Percentiles rank a stretch among this genome's conserved stretches.
Evolutionary conservation across 2,113 vertebrate genomes (phyloP).

Genomic region (Phasianus colchicus): DNA sequence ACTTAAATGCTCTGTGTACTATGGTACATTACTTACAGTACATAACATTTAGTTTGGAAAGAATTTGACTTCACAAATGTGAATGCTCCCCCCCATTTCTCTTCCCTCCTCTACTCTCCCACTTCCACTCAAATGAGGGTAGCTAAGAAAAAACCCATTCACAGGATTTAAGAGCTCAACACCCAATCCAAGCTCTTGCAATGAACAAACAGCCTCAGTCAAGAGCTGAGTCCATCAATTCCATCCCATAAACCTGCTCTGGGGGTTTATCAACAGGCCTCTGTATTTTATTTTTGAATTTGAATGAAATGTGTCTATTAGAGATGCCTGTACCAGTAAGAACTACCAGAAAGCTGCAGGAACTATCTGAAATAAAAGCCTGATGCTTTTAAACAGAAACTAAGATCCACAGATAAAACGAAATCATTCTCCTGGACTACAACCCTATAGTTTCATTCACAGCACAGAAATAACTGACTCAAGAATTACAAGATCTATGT

Average conservation of each 20-base stretch:
- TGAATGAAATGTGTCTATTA: neutral
- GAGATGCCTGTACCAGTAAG: neutral
- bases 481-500: neutral
- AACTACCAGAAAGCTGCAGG: neutral
- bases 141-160: constrained; percentile 17
- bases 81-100: neutral
- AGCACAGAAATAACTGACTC: neutral
- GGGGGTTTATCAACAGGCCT: neutral
- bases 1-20: neutral
- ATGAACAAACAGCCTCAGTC: constrained; percentile 1
- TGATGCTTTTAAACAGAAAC: neutral
- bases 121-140: neutral
- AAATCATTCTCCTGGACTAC: neutral
- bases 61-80: neutral
- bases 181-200: neutral
- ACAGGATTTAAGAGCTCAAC: neutral
- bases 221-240: no score
- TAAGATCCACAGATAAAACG: neutral
- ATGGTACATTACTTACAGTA: neutral
- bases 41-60: neutral
- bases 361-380: neutral
- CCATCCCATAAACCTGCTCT: neutral
- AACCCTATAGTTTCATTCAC: neutral
- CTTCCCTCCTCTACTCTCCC: neutral
- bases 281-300: neutral